Conservation (phyloP, 2,888 invertebrate genomes). For the Cephus pulcher region DNA sequence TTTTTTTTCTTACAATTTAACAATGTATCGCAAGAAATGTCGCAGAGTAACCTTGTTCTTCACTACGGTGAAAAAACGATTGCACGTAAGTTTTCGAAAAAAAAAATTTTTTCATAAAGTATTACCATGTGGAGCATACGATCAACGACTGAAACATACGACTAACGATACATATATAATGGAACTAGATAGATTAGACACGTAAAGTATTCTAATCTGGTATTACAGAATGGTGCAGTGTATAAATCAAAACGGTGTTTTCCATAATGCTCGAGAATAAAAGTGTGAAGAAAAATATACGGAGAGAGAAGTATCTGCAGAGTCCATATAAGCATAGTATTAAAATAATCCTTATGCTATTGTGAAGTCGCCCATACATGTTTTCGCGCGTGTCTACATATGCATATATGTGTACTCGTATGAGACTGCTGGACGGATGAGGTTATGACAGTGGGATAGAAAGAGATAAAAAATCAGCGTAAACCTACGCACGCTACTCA, state of each 20-base stretch:
- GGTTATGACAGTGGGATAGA: neutral
- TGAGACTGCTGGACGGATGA: neutral
- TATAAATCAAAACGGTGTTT: neutral
- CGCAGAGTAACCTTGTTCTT: slow-evolving; percentile 25
- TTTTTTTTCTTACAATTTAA: neutral
- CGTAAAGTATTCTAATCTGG: too few relatives aligned
- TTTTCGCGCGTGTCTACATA: neutral
- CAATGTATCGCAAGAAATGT: slow-evolving; percentile 32
- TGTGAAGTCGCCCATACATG: neutral
- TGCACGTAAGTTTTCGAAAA: slow-evolving; percentile 31
- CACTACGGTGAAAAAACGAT: slow-evolving; percentile 27
- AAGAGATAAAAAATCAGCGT: neutral
- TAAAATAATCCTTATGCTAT: neutral
- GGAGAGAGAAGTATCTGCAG: neutral
- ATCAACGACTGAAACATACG: neutral
- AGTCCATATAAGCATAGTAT: neutral
- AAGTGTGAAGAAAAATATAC: neutral
- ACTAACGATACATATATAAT: neutral
- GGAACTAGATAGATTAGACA: too few relatives aligned
- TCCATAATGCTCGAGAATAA: neutral
- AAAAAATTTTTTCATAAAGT: neutral
- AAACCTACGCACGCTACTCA: neutral
- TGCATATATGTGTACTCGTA: too few relatives aligned
- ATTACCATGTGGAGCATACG: neutral
- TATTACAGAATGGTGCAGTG: neutral